Evolutionary conservation across 2,113 vertebrate genomes (phyloP).

Genomic region (Datnioides undecimradiatus): DNA sequence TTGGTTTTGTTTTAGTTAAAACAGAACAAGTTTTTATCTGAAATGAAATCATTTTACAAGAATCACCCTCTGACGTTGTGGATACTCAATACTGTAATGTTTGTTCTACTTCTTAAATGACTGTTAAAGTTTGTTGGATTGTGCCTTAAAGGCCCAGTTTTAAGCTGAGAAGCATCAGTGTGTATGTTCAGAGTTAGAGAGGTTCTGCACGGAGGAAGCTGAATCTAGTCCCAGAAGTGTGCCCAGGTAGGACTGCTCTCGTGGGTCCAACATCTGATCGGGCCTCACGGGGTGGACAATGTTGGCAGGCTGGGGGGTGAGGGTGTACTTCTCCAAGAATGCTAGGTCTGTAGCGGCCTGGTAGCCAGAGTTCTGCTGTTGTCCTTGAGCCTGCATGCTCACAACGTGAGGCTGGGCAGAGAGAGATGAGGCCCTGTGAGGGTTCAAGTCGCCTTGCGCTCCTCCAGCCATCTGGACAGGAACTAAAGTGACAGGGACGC

Average conservation of each 20-base stretch:
- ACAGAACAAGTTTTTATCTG: neutral
- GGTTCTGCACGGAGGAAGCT: slow-evolving; percentile 85
- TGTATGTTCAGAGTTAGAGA: slow-evolving; percentile 85
- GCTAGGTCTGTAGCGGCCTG: slow-evolving; percentile 90
- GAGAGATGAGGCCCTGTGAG: slow-evolving; percentile 74
- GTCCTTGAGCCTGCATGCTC: slow-evolving; percentile 73
- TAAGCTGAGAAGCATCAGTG: slow-evolving; percentile 58
- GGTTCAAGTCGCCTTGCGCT: slow-evolving; percentile 77
- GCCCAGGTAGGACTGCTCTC: slow-evolving; percentile 95
- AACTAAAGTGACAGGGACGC: slow-evolving; percentile 90
- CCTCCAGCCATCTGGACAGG: slow-evolving; percentile 86
- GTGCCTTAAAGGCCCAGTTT: neutral
- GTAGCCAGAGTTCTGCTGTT: slow-evolving; percentile 85
- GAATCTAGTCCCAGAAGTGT: slow-evolving; percentile 92
- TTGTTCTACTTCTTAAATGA: neutral
- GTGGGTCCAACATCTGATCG: slow-evolving; percentile 93
- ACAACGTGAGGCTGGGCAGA: slow-evolving; percentile 82
- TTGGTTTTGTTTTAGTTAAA: neutral
- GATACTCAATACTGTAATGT: neutral
- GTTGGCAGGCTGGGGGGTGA: slow-evolving; percentile 92
- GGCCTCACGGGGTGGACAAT: slow-evolving; percentile 92
- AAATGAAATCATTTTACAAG: neutral
- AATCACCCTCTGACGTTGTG: neutral
- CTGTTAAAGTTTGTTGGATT: neutral
- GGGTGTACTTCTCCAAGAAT: slow-evolving; percentile 96